Evolutionary conservation across 2,113 vertebrate genomes (phyloP).

Genomic region (Cyphomyrus plagiostoma): DNA sequence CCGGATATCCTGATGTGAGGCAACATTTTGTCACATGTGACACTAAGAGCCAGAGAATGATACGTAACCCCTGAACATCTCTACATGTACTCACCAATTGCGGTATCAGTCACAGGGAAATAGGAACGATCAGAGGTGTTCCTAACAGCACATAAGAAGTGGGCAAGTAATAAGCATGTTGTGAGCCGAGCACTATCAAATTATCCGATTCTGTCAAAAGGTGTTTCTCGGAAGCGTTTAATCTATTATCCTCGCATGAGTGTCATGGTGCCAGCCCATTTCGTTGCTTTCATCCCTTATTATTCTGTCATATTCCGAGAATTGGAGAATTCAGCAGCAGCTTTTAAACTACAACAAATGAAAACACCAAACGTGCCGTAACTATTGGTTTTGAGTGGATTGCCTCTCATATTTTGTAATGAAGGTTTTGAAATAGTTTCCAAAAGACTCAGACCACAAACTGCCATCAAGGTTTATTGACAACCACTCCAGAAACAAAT

Average conservation of each 20-base stretch:
- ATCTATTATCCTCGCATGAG: background rate
- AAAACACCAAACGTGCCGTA: background rate
- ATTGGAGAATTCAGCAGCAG: background rate
- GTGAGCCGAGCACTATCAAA: conserved; percentile 2
- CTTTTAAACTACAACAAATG: background rate
- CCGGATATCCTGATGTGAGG: background rate
- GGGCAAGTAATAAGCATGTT: background rate
- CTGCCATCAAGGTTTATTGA: background rate
- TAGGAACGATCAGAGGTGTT: background rate
- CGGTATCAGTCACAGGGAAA: background rate
- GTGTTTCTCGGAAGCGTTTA: conserved; percentile 5
- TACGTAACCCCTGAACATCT: background rate
- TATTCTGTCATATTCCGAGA: background rate
- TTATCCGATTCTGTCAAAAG: background rate
- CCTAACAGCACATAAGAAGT: background rate
- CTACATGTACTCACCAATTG: background rate
- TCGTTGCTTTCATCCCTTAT: background rate
- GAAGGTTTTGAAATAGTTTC: background rate
- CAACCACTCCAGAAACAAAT: background rate
- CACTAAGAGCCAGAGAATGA: background rate
- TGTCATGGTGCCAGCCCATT: background rate
- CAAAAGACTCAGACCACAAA: background rate
- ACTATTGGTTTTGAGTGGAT: background rate
- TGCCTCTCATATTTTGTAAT: background rate
- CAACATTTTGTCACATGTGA: conserved; percentile 9